These are phyloP conservation scores for Cavia aperea DNA, from an alignment of 2,113 vertebrate species.

Conservation along the genomic window DNA sequence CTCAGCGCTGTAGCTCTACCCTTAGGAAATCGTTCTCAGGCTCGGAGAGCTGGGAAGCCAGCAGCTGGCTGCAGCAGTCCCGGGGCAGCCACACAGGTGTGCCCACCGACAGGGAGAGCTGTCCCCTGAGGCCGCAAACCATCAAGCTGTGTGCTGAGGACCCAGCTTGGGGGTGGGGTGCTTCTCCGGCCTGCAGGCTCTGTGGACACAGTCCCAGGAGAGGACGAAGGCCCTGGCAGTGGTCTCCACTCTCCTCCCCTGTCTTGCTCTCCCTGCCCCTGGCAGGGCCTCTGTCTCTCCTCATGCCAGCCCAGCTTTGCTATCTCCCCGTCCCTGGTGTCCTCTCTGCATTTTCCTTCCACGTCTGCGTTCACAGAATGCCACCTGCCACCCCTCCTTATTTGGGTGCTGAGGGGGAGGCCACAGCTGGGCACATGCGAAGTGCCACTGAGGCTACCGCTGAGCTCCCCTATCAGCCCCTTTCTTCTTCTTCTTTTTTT, in stretches of 20 bases:
- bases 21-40: background rate
- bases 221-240: background rate
- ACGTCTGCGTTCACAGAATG: background rate
- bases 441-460: background rate
- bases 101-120: background rate
- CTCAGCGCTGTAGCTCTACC: background rate
- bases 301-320: background rate
- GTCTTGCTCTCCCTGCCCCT: background rate
- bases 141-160: fast-evolving
- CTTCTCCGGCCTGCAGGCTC: fast-evolving
- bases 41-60: background rate
- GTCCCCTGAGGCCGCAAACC: background rate
- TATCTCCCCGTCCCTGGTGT: fast-evolving
- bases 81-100: background rate
- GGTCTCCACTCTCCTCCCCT: background rate
- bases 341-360: fast-evolving
- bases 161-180: background rate
- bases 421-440: too few species aligned
- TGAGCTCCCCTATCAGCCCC: background rate
- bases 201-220: fast-evolving
- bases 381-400: background rate
- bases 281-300: fast-evolving
- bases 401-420: background rate
- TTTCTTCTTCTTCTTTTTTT: too few species aligned
- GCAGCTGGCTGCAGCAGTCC: fast-evolving